Evolutionary conservation across 2,113 vertebrate genomes (phyloP), one percentile per base, ranked within the genome.

Genomic region (Sinosuthora webbiana): DNA sequence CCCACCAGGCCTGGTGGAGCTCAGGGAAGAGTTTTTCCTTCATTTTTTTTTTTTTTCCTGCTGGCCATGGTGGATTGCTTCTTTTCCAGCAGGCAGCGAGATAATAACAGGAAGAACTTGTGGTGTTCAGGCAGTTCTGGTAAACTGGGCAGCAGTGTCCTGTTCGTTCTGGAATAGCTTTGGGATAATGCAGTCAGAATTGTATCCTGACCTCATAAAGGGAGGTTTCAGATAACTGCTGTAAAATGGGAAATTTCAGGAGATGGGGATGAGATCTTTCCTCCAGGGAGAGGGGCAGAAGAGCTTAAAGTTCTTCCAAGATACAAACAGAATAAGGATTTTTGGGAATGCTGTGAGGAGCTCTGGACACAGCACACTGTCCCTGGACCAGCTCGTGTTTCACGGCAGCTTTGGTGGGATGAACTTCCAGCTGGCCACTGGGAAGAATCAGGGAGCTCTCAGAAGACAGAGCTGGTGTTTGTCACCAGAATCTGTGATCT

Each of bases 251-350:
- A 45, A 33, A 15, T 83, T 91, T 52, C 56, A 24, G 80, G 91
- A 87, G 90, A 24, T 56, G 28, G 65, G 73, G 77, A 62, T 74
- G 84, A 93, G 93, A 33, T 87, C 87, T 94, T 93, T 59, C 81
- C 90, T 89, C 87, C 31, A 55, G 92, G 82, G 91, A 76, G 55
- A 42, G 78, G 74, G 78, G 55, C 45, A 91, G 91, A 69, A 39
- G 3, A 59, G 70, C 23, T 44, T 17, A 1, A 80, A 87, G 77
- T 69, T 65, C 53, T 76, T 87, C 85, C 89, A 93, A 55, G 74
- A 39, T 55, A 27, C 62, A 90, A 77, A 79, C 1, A 67, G 78
- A 22, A 45, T 65, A 53, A 57, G 84, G 41, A 10, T 14, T 71
- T 49, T 57, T 7, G 77, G 59, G 88, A 89, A 71, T 86, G 87